phyloP scores from a whole-genome alignment of 2,113 vertebrate genomes.

The Ctenomys sociabilis region DNA sequence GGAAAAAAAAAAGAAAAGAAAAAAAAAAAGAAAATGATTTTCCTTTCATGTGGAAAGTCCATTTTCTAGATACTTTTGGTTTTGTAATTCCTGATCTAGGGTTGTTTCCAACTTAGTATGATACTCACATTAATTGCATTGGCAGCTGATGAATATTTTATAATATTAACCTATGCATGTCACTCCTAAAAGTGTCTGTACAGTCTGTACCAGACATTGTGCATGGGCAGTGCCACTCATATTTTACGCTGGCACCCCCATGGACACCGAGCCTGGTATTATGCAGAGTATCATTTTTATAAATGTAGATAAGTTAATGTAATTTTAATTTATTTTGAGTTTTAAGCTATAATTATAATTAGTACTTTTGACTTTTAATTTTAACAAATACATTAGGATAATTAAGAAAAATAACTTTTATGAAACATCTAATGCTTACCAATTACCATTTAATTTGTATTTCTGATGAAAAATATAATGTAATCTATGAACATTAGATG shows the following conservation, averaged over 20 bases:
- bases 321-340: constrained; percentile 26
- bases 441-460: constrained; percentile 35
- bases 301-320: neutral
- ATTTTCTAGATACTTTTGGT: neutral
- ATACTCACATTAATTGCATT: neutral
- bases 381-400: constrained; percentile 33
- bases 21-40: too few relatives aligned
- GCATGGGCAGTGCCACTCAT: neutral
- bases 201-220: neutral
- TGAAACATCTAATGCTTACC: neutral
- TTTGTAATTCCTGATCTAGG: neutral
- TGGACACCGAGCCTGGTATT: neutral
- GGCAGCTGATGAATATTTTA: neutral
- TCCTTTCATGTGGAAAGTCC: neutral
- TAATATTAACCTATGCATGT: neutral
- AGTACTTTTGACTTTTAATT: constrained; percentile 7
- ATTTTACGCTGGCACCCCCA: neutral
- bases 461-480: constrained; percentile 34
- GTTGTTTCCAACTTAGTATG: neutral
- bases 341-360: constrained; percentile 35
- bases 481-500: neutral
- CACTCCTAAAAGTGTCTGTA: neutral
- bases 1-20: too few relatives aligned
- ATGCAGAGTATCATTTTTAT: neutral
- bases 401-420: constrained; percentile 58